phyloP scores from a whole-genome alignment of 2,888 invertebrate species.

The Drosophila barbarae region DNA sequence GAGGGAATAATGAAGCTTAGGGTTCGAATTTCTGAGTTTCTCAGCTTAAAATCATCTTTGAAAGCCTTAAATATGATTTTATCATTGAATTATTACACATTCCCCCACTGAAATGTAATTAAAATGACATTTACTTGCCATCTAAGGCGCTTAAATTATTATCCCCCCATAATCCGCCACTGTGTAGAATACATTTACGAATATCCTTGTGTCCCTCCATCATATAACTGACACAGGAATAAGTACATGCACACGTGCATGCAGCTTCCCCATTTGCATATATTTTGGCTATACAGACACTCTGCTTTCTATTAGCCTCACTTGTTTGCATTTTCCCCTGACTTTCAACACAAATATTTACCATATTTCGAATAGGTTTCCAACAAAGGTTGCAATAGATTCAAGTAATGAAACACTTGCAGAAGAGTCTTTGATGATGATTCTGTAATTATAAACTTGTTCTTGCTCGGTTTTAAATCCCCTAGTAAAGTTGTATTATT shows the following conservation, averaged over 20 bases:
- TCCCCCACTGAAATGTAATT: not conserved
- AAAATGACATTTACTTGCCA: not conserved
- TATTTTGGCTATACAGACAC: conserved; percentile 13
- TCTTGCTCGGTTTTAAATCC: not conserved
- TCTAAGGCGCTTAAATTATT: not conserved
- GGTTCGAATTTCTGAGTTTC: not conserved
- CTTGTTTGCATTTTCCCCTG: conserved; percentile 51
- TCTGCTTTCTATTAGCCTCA: conserved; percentile 21
- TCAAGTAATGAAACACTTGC: not conserved
- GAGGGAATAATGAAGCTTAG: not conserved
- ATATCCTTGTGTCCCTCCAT: conserved; percentile 3
- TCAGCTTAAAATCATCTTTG: not conserved
- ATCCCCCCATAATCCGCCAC: conserved; percentile 1
- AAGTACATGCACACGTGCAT: conserved; percentile 4
- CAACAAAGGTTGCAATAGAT: not conserved
- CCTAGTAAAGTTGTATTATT: not conserved
- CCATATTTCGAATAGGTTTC: not conserved
- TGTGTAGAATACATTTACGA: conserved; percentile 4
- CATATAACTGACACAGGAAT: conserved; percentile 2
- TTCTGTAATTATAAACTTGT: not conserved
- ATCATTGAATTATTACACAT: not conserved
- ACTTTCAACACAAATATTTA: conserved; percentile 17
- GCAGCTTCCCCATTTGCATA: conserved; percentile 43
- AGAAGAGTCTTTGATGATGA: not conserved
- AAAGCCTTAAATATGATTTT: not conserved